Evolutionary conservation across 2,113 vertebrate genomes (phyloP).

Genomic region (Rhabdornis inornatus): DNA sequence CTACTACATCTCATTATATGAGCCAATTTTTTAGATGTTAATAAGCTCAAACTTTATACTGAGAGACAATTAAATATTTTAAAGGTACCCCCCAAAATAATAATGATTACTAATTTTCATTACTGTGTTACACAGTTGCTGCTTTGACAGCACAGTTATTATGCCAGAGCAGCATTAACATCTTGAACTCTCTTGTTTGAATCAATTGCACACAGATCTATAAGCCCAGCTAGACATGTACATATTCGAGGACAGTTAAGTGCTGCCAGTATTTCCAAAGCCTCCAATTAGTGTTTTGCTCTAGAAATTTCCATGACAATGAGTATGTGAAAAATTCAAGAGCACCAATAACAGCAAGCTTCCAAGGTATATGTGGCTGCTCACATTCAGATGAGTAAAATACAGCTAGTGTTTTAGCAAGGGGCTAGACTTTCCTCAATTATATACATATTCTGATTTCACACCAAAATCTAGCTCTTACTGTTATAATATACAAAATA

Average conservation of each 20-base stretch:
- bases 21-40: background rate
- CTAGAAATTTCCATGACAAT: background rate
- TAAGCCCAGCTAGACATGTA: background rate
- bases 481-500: background rate
- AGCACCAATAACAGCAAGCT: background rate
- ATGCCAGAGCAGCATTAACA: background rate
- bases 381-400: background rate
- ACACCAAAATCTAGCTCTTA: background rate
- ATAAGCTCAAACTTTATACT: background rate
- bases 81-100: background rate
- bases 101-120: background rate
- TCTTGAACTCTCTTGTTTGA: background rate
- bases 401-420: background rate
- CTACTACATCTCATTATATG: background rate
- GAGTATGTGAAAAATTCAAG: background rate
- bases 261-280: background rate
- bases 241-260: background rate
- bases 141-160: background rate
- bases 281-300: background rate
- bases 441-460: background rate
- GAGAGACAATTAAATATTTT: background rate
- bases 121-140: background rate
- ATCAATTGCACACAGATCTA: background rate
- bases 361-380: background rate
- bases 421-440: background rate